phyloP scores from a whole-genome alignment of 2,888 invertebrate genomes.

The Scaptodrosophila latifasciaeformis region DNA sequence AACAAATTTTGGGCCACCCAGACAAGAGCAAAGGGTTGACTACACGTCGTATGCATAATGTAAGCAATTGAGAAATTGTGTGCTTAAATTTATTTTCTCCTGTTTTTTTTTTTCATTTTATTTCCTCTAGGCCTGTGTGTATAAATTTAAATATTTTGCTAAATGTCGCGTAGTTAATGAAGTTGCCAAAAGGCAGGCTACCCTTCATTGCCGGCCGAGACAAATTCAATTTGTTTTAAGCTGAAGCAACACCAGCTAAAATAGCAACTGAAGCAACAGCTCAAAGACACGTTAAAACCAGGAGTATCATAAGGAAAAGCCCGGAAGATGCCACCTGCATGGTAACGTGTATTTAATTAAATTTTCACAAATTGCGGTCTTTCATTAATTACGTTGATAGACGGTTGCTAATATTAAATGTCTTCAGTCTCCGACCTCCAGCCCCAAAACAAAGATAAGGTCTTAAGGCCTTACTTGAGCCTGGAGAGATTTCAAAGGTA shows the following conservation, averaged over 20 bases:
- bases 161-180: conserved; percentile 54
- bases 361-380: conserved; percentile 50
- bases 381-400: conserved; percentile 37
- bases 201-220: neutral
- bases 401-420: too few relatives aligned
- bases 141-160: conserved; percentile 56
- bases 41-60: conserved; percentile 34
- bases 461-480: too few relatives aligned
- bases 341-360: conserved; percentile 52
- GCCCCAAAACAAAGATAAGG: too few relatives aligned
- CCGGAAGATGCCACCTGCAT: conserved; percentile 19
- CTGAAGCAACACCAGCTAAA: conserved; percentile 21
- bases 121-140: neutral
- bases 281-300: too few relatives aligned
- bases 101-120: neutral
- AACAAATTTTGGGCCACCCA: conserved; percentile 8
- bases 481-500: too few relatives aligned
- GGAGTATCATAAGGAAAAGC: conserved; percentile 7
- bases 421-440: too few relatives aligned
- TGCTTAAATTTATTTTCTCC: neutral
- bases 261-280: too few relatives aligned
- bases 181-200: conserved; percentile 16
- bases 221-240: neutral
- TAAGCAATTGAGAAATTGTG: neutral
- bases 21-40: conserved; percentile 18